Evolutionary conservation across 2,888 invertebrate species (phyloP).

Genomic region (Lycophotia porphyrea): DNA sequence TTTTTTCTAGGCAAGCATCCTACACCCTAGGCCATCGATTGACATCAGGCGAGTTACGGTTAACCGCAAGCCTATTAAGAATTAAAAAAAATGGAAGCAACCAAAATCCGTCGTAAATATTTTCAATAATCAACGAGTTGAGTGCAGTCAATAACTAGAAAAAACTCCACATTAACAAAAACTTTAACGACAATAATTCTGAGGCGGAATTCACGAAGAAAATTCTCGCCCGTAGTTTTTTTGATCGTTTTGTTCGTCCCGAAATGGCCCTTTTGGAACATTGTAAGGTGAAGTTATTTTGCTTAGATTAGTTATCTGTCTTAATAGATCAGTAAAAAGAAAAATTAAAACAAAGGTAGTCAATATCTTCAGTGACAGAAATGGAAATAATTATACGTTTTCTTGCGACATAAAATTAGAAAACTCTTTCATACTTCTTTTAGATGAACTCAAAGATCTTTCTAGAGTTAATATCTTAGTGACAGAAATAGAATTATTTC

Average conservation of each 20-base stretch:
- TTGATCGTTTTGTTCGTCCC: constrained; percentile 10
- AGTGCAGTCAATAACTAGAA: background rate
- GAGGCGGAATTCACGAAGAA: background rate
- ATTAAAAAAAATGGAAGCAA: too few relatives aligned
- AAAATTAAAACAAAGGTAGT: background rate
- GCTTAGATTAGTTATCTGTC: background rate
- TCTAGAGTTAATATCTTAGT: background rate
- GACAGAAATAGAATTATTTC: background rate
- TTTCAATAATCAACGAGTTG: too few relatives aligned
- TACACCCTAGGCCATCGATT: too few relatives aligned
- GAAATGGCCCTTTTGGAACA: constrained; percentile 7
- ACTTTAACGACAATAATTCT: constrained; percentile 1
- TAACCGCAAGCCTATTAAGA: too few relatives aligned
- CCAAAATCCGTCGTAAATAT: background rate
- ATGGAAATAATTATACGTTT: background rate
- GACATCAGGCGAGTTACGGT: too few relatives aligned
- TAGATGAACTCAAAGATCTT: background rate
- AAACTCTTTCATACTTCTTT: background rate
- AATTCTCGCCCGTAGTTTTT: constrained; percentile 16
- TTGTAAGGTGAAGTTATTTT: background rate
- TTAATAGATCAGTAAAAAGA: background rate
- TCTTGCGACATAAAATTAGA: background rate
- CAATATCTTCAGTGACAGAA: background rate
- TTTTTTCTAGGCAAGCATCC: too few relatives aligned
- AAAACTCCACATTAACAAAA: background rate